These are phyloP conservation scores for Paramormyrops kingsleyae DNA, from an alignment of 2,113 vertebrate genomes.

Conservation along the genomic window DNA sequence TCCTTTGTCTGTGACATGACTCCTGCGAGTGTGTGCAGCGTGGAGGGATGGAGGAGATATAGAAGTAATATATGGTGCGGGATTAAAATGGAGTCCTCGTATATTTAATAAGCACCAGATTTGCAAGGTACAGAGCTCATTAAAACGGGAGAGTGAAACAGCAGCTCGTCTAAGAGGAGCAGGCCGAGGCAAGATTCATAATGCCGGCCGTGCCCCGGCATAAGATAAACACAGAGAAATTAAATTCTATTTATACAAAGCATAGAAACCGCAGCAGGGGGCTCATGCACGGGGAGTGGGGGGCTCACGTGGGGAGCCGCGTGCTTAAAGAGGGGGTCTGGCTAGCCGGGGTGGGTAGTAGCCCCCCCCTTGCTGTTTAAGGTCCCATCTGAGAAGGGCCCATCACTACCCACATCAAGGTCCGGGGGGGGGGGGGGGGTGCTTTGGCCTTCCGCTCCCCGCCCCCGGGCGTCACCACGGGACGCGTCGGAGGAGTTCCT, in stretches of 20 bases:
- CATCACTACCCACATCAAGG: neutral
- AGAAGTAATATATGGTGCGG: neutral
- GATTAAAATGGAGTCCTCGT: conserved; percentile 28
- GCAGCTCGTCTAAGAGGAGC: conserved; percentile 54
- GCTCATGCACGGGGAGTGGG: too few relatives aligned
- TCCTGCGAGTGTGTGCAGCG: neutral
- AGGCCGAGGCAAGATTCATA: conserved; percentile 57
- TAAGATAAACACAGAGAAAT: conserved; percentile 70
- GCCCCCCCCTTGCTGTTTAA: neutral
- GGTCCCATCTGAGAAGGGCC: neutral
- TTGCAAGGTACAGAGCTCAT: conserved; percentile 49
- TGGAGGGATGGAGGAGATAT: neutral
- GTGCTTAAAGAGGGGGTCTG: conserved; percentile 38
- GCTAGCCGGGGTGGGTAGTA: neutral
- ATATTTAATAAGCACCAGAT: conserved; percentile 36
- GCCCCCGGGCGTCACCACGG: neutral
- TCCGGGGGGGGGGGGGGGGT: neutral
- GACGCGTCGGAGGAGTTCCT: conserved; percentile 43
- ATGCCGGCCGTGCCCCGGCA: conserved; percentile 57
- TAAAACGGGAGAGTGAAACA: conserved; percentile 41
- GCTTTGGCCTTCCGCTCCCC: neutral
- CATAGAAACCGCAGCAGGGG: conserved; percentile 34
- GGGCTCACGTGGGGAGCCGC: too few relatives aligned
- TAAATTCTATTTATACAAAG: conserved; percentile 72
- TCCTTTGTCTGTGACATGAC: neutral